Evolutionary conservation across 2,113 vertebrate genomes (phyloP).

Genomic region (Callospermophilus lateralis): DNA sequence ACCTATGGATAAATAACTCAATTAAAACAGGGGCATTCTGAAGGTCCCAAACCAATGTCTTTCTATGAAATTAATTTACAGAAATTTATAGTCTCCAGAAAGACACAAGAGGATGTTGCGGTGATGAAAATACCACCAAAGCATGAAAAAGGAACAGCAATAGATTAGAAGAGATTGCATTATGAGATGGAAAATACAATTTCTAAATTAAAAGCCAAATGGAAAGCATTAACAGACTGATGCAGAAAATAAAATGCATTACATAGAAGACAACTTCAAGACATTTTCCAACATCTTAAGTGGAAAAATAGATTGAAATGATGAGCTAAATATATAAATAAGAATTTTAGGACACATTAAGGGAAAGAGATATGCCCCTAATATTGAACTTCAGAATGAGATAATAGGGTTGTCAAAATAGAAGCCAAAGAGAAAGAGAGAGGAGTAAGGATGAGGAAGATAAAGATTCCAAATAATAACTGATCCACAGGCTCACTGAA

Average conservation of each 20-base stretch:
- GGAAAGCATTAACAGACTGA: not conserved
- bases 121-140: not conserved
- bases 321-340: not conserved
- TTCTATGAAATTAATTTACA: not conserved
- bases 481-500: not conserved
- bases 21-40: not conserved
- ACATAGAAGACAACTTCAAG: not conserved
- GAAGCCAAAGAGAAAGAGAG: not conserved
- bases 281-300: not conserved
- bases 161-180: not conserved
- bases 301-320: not conserved
- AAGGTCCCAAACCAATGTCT: not conserved
- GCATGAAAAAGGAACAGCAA: not conserved
- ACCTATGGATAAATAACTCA: not conserved
- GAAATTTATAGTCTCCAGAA: not conserved
- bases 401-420: not conserved
- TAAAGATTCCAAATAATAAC: not conserved
- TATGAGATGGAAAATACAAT: not conserved
- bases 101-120: not conserved
- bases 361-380: not conserved
- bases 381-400: not conserved
- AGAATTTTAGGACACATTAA: not conserved
- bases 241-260: not conserved
- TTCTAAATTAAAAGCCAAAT: conserved; percentile 19
- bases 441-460: not conserved